phyloP scores from a whole-genome alignment of 1,140 invertebrate genomes.

The Battus philenor region DNA sequence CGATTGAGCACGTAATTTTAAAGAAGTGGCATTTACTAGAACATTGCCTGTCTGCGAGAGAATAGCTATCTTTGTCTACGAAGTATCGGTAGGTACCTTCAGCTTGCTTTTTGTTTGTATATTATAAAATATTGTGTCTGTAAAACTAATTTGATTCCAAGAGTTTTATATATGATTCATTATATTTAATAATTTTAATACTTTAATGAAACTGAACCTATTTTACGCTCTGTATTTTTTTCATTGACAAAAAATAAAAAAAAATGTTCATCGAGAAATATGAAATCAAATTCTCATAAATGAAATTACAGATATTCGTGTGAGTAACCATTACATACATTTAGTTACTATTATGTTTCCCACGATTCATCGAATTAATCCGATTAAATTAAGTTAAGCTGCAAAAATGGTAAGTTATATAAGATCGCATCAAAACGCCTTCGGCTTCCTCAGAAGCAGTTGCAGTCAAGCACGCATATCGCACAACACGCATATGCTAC shows the following conservation, averaged over 20 bases:
- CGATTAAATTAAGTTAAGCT: too few species aligned
- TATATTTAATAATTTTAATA: too few species aligned
- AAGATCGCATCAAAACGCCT: conserved; percentile 31
- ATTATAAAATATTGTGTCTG: too few species aligned
- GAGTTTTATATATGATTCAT: too few species aligned
- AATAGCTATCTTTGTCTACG: conserved; percentile 31
- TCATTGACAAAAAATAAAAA: too few species aligned
- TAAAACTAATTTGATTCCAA: too few species aligned
- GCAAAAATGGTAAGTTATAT: too few species aligned
- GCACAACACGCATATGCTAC: conserved; percentile 30
- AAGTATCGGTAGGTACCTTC: conserved; percentile 19
- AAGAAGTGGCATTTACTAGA: conserved; percentile 50
- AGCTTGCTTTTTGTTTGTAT: background rate
- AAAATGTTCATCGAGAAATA: too few species aligned
- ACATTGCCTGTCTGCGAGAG: conserved; percentile 53
- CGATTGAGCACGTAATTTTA: conserved; percentile 41
- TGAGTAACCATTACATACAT: conserved; percentile 6
- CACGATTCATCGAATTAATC: conserved; percentile 10
- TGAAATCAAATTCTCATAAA: too few species aligned
- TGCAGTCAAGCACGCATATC: conserved; percentile 38
- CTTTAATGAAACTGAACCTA: too few species aligned
- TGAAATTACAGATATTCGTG: too few species aligned
- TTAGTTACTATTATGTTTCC: conserved; percentile 13
- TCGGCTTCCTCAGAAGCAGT: conserved; percentile 54
- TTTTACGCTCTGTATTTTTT: too few species aligned